phyloP scores from a whole-genome alignment of 2,113 vertebrate species.

The Mormyrus lacerda region DNA sequence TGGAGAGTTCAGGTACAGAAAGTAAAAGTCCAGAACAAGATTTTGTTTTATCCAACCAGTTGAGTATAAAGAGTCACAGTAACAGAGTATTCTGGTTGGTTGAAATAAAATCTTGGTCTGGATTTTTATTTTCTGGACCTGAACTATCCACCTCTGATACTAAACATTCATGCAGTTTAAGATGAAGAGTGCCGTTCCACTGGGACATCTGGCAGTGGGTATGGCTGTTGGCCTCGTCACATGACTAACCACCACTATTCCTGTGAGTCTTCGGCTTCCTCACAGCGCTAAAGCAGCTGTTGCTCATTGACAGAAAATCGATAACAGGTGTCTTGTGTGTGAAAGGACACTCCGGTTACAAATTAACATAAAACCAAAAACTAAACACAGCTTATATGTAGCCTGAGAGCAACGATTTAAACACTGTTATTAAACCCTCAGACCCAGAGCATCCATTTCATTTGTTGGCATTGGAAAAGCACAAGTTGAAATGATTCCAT shows the following conservation, averaged over 20 bases:
- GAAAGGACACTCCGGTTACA: background rate
- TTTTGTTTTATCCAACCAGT: too few relatives aligned
- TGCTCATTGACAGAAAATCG: background rate
- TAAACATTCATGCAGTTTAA: background rate
- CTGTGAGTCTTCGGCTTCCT: background rate
- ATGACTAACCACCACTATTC: background rate
- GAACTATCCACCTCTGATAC: background rate
- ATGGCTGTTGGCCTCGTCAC: background rate
- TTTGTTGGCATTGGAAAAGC: background rate
- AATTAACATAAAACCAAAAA: constrained; percentile 7
- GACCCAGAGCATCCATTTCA: background rate
- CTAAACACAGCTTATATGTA: background rate
- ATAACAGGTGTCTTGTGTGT: background rate
- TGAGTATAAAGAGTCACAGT: too few relatives aligned
- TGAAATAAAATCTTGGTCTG: background rate
- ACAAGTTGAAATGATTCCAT: background rate
- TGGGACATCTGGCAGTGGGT: constrained; percentile 17
- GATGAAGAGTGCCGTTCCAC: background rate
- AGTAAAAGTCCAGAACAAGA: background rate
- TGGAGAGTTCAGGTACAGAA: background rate
- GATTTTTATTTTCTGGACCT: background rate
- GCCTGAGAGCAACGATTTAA: background rate
- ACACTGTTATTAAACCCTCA: background rate
- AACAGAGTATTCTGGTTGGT: background rate
- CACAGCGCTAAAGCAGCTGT: background rate